Percentiles rank a stretch among this genome's conserved stretches.
phyloP scores from a whole-genome alignment of 2,888 invertebrate genomes.

The Agrotis segetum region DNA sequence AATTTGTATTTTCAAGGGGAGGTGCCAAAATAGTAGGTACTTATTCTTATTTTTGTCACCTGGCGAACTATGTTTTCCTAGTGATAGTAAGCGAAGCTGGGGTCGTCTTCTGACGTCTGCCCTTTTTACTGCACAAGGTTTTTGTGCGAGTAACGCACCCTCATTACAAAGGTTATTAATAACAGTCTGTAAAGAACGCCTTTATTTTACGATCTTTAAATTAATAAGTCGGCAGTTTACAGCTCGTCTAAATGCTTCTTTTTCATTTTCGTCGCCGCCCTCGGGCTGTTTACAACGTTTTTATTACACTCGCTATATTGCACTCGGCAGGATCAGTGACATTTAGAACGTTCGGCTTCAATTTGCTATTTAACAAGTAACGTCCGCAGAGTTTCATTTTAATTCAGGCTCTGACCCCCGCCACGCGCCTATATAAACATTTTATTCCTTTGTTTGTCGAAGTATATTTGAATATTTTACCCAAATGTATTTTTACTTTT shows the following conservation, averaged over 20 bases:
- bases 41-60: constrained; percentile 1
- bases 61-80: constrained; percentile 13
- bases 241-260: constrained; percentile 71
- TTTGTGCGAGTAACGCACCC: constrained; percentile 62
- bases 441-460: constrained; percentile 52
- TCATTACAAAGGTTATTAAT: constrained; percentile 77
- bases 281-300: constrained; percentile 72
- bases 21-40: not conserved
- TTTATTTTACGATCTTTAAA: constrained; percentile 77
- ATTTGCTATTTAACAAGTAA: constrained; percentile 63
- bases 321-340: constrained; percentile 59
- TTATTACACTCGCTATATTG: constrained; percentile 69
- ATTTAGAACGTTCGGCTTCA: constrained; percentile 63
- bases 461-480: constrained; percentile 37
- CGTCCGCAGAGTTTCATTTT: constrained; percentile 63
- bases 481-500: constrained; percentile 26
- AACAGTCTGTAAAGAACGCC: constrained; percentile 63
- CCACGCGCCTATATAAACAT: constrained; percentile 38
- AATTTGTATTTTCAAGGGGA: not conserved
- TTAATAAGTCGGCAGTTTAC: constrained; percentile 79
- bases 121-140: constrained; percentile 63
- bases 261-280: constrained; percentile 72
- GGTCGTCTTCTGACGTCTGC: constrained; percentile 65
- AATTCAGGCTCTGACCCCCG: constrained; percentile 57
- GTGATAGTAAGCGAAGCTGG: constrained; percentile 48